A percentile compares a stretch with the other conserved stretches of the same genome.
Conservation (phyloP, 2,113 vertebrate genomes). For the Lutjanus erythropterus region DNA sequence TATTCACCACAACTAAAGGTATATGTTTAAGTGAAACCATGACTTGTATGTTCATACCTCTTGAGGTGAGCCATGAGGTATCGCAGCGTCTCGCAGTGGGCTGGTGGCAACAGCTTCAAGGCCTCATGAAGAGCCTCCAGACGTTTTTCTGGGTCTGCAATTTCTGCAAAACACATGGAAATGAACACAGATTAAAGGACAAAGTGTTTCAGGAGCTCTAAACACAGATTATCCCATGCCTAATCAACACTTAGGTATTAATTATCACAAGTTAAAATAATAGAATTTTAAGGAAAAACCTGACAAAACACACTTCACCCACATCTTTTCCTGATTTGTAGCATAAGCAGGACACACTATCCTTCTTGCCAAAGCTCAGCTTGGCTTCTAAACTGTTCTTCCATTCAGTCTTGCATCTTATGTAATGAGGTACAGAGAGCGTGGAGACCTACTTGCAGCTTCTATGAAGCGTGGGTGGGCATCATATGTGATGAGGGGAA, state of each 20-base stretch:
- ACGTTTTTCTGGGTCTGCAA: constrained; percentile 92
- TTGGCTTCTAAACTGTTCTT: background rate
- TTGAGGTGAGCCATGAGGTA: constrained; percentile 99
- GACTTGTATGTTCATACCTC: constrained; percentile 83
- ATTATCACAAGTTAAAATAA: background rate
- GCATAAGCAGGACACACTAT: background rate
- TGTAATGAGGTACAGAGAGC: background rate
- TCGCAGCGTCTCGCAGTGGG: constrained; percentile 96
- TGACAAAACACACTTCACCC: background rate
- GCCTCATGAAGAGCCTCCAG: constrained; percentile 96
- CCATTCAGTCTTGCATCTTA: constrained; percentile 13
- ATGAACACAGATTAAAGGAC: background rate
- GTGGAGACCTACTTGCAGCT: constrained; percentile 82
- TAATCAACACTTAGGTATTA: background rate
- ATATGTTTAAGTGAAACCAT: background rate
- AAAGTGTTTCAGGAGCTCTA: background rate
- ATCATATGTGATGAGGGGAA: constrained; percentile 97
- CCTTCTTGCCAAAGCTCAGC: background rate
- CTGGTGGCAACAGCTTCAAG: constrained; percentile 94
- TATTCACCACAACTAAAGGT: background rate
- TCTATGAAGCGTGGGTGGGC: constrained; percentile 98
- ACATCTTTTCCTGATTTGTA: background rate
- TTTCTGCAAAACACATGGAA: constrained; percentile 84
- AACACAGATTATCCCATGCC: background rate
- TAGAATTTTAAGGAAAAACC: background rate